These are phyloP conservation scores for Drosophila ambigua DNA, from an alignment of 1,140 invertebrate species.

Conservation along the genomic window DNA sequence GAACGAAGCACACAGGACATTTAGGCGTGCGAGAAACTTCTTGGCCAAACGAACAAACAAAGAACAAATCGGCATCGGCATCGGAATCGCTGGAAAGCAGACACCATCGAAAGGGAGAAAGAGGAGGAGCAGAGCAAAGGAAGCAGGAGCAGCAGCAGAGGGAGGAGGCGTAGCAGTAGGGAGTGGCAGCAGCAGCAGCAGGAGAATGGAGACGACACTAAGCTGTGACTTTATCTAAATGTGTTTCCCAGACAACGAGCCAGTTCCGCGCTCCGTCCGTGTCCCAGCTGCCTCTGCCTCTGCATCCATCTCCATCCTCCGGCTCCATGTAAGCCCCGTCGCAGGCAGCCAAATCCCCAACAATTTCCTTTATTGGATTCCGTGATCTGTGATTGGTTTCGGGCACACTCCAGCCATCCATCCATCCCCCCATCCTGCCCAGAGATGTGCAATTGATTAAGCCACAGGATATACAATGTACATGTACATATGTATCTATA, in stretches of 20 bases:
- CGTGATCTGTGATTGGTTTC: constrained; percentile 12
- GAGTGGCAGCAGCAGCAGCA: too few species aligned
- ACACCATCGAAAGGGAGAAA: too few species aligned
- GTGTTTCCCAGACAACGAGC: constrained; percentile 25
- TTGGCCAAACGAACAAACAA: constrained; percentile 22
- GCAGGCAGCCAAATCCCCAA: constrained; percentile 31
- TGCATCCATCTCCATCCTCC: not conserved
- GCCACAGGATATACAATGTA: not conserved
- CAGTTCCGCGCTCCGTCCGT: too few species aligned
- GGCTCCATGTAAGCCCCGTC: constrained; percentile 10
- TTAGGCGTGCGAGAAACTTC: constrained; percentile 35
- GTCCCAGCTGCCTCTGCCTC: too few species aligned
- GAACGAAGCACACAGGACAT: constrained; percentile 27
- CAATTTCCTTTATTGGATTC: constrained; percentile 59
- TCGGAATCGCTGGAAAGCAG: not conserved
- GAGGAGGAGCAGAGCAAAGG: too few species aligned
- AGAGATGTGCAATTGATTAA: not conserved
- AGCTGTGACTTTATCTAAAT: constrained; percentile 45
- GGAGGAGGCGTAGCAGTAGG: too few species aligned
- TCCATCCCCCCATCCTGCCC: too few species aligned
- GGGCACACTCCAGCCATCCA: too few species aligned
- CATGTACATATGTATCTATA: too few species aligned
- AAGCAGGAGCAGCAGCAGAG: not conserved
- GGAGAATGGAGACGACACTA: constrained; percentile 1
- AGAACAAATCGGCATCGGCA: constrained; percentile 13